These are phyloP conservation scores for Sclerurus mexicanus DNA, from an alignment of 2,113 vertebrate genomes.

Conservation along the genomic window DNA sequence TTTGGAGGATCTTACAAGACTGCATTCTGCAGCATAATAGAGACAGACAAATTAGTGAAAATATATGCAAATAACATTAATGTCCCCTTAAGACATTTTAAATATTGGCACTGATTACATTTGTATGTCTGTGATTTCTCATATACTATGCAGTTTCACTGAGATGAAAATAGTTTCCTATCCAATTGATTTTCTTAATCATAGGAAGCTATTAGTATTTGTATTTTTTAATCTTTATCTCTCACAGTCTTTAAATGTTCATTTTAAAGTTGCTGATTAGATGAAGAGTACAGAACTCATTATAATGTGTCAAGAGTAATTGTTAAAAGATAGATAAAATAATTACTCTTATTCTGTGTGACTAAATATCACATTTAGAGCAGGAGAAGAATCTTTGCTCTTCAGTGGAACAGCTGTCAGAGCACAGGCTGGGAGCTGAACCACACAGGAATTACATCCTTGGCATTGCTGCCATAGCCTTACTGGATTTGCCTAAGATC, in stretches of 20 bases:
- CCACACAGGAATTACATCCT: rapidly evolving
- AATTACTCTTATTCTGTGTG: background rate
- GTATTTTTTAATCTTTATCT: background rate
- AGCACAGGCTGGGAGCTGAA: background rate
- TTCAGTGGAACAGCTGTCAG: background rate
- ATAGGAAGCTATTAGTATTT: background rate
- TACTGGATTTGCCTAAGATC: background rate
- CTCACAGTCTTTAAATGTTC: background rate
- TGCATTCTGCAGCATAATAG: background rate
- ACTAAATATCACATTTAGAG: background rate
- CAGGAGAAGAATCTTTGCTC: background rate
- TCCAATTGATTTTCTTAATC: background rate
- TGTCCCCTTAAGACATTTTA: background rate
- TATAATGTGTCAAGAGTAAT: background rate
- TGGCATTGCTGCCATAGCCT: background rate
- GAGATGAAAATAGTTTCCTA: background rate
- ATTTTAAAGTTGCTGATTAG: background rate
- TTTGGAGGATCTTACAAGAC: background rate
- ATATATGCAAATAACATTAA: constrained; percentile 18
- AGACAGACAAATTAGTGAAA: background rate
- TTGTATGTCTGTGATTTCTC: background rate
- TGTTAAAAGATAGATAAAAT: background rate
- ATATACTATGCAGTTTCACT: background rate
- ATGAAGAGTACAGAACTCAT: background rate
- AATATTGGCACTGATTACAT: background rate